phyloP scores from a whole-genome alignment of 2,888 invertebrate genomes.

The Tachina grossa region DNA sequence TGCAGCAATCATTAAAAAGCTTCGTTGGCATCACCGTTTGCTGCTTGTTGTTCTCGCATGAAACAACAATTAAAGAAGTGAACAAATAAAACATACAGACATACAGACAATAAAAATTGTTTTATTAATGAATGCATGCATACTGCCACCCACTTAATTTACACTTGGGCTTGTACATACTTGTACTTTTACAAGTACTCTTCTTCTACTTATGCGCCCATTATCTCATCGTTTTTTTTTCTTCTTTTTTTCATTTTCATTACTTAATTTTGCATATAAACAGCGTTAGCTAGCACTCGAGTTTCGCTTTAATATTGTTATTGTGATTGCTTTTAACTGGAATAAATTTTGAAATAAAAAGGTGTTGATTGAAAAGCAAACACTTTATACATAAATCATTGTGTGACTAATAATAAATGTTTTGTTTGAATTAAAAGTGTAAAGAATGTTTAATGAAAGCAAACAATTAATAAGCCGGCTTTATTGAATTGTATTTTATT shows the following conservation, averaged over 20 bases:
- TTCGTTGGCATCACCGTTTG: neutral
- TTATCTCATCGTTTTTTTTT: slow-evolving; percentile 18
- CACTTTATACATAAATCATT: neutral
- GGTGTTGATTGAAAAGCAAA: too few species aligned
- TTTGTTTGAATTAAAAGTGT: too few species aligned
- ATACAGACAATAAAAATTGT: too few species aligned
- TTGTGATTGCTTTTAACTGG: neutral
- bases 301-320: neutral
- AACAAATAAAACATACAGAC: slow-evolving; percentile 3
- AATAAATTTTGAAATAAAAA: neutral
- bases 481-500: too few species aligned
- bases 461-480: too few species aligned
- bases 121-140: slow-evolving; percentile 16
- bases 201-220: slow-evolving; percentile 16
- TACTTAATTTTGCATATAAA: slow-evolving; percentile 39
- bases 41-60: neutral
- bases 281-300: neutral
- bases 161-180: neutral
- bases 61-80: slow-evolving; percentile 12
- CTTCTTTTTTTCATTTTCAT: neutral
- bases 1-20: neutral
- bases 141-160: slow-evolving; percentile 34
- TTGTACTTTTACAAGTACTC: slow-evolving; percentile 9
- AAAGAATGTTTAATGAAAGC: too few species aligned
- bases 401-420: too few species aligned